phyloP scores from a whole-genome alignment of 2,888 invertebrate genomes.

The Timema podura region DNA sequence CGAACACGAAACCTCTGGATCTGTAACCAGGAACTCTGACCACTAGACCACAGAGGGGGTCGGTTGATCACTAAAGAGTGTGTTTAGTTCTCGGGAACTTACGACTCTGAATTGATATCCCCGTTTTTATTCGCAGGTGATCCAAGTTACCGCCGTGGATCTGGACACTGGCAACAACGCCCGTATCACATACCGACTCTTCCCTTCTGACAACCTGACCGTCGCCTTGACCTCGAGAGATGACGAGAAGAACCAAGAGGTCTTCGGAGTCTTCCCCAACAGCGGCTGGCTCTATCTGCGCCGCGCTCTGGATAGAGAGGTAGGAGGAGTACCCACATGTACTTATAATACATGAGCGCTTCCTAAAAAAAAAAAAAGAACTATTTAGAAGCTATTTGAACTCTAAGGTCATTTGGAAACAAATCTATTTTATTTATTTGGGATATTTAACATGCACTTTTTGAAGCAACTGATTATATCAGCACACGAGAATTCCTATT shows the following conservation, averaged over 20 bases:
- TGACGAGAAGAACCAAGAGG: conserved; percentile 41
- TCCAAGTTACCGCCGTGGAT: conserved; percentile 87
- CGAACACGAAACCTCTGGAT: background rate
- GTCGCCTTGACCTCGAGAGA: conserved; percentile 23
- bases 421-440: too few relatives aligned
- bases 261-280: conserved; percentile 82
- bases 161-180: conserved; percentile 94
- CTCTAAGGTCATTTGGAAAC: too few relatives aligned
- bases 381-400: too few relatives aligned
- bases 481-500: too few relatives aligned
- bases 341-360: too few relatives aligned
- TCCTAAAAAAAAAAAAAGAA: too few relatives aligned
- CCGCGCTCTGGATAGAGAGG: conserved; percentile 78
- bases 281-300: conserved; percentile 83
- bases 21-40: background rate
- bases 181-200: conserved; percentile 78
- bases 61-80: background rate
- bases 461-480: too few relatives aligned
- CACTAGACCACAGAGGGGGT: background rate
- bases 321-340: too few relatives aligned
- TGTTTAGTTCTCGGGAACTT: background rate
- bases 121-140: conserved; percentile 52
- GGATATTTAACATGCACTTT: too few relatives aligned
- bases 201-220: conserved; percentile 42
- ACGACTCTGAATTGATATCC: background rate